Conservation (phyloP, 2,888 invertebrate species). For the Scrobipalpa costella region DNA sequence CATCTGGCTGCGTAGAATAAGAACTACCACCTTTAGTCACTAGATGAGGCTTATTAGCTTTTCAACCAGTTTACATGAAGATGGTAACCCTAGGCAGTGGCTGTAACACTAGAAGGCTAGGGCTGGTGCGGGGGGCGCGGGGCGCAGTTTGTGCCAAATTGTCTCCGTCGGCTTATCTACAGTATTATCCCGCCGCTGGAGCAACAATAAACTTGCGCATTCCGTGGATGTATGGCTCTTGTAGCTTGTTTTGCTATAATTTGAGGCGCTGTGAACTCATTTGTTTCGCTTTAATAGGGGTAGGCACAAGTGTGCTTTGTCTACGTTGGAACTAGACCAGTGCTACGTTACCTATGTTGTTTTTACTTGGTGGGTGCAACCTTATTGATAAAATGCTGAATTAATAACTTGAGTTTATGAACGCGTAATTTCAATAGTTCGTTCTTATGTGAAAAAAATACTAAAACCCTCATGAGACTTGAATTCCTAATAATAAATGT, state of each 20-base stretch:
- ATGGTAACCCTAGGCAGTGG: conserved; percentile 14
- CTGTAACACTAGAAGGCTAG: conserved; percentile 2
- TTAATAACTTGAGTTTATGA: too few relatives aligned
- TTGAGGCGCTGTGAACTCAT: conserved; percentile 24
- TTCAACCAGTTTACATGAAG: background rate
- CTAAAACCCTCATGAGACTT: too few relatives aligned
- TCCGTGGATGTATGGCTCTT: conserved; percentile 29
- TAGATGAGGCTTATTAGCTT: too few relatives aligned
- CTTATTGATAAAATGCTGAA: too few relatives aligned
- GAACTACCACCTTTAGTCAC: too few relatives aligned
- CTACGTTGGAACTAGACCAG: background rate
- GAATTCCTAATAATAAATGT: too few relatives aligned
- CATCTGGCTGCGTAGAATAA: too few relatives aligned
- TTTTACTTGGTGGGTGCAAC: background rate
- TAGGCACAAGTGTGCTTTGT: background rate
- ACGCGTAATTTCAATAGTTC: too few relatives aligned
- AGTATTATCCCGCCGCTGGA: conserved; percentile 61
- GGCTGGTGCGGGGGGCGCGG: conserved; percentile 23
- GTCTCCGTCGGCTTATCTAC: conserved; percentile 79
- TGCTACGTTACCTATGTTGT: background rate
- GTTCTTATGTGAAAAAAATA: too few relatives aligned
- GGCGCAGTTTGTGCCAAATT: conserved; percentile 78
- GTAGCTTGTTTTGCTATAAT: conserved; percentile 26
- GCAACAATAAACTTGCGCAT: conserved; percentile 34
- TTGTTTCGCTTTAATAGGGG: conserved; percentile 24